Conservation (phyloP, 2,888 invertebrate genomes). For the Anagyrus pseudococci region DNA sequence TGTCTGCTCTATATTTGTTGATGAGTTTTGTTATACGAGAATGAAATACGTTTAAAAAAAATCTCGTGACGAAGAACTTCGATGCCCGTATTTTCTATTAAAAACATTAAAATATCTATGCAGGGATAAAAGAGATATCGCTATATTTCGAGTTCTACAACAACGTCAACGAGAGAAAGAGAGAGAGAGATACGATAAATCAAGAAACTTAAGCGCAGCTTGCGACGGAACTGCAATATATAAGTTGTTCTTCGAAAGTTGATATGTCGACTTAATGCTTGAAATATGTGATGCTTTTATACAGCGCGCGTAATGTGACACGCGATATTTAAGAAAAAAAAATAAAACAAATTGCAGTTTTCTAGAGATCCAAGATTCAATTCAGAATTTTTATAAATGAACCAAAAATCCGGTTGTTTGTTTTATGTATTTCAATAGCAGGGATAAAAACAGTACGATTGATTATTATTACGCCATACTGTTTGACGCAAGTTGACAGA, state of each 20-base stretch:
- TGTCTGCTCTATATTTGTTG: slow-evolving; percentile 44
- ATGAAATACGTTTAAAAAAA: slow-evolving; percentile 16
- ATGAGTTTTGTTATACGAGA: slow-evolving; percentile 51
- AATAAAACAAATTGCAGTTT: slow-evolving; percentile 22
- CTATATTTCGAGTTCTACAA: slow-evolving; percentile 26
- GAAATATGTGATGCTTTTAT: slow-evolving; percentile 37
- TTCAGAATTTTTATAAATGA: slow-evolving; percentile 27
- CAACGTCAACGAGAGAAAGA: slow-evolving; percentile 9
- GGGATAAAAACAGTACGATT: neutral
- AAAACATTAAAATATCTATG: slow-evolving; percentile 22
- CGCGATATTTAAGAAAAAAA: slow-evolving; percentile 4
- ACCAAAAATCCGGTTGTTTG: slow-evolving; percentile 12
- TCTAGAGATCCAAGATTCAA: slow-evolving; percentile 18
- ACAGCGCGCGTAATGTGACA: slow-evolving; percentile 5
- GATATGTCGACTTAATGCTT: slow-evolving; percentile 23
- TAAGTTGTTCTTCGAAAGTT: slow-evolving; percentile 23
- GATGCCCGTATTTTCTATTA: slow-evolving; percentile 39
- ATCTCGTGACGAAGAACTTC: slow-evolving; percentile 28
- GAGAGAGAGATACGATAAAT: slow-evolving; percentile 9
- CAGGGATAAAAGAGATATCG: slow-evolving; percentile 36
- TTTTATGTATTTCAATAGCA: slow-evolving; percentile 5
- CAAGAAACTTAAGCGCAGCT: slow-evolving; percentile 20
- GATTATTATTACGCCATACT: slow-evolving; percentile 13
- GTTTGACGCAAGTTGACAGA: slow-evolving; percentile 12
- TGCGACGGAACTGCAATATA: slow-evolving; percentile 22